Percentiles rank a stretch among this genome's conserved stretches.
Evolutionary conservation across 2,113 vertebrate species (phyloP).

Genomic region (Panthera leo): DNA sequence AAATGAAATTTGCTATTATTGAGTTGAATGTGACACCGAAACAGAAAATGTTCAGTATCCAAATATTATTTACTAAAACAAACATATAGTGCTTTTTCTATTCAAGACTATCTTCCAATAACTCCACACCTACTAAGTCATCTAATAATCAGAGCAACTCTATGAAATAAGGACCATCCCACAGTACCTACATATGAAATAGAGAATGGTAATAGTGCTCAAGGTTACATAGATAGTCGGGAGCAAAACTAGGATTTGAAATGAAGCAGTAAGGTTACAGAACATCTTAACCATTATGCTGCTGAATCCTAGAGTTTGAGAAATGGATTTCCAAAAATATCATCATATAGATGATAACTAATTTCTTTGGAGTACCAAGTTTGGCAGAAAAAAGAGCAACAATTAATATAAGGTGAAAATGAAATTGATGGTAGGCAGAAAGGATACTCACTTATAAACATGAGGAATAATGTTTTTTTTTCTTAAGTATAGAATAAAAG

Average conservation of each 20-base stretch:
- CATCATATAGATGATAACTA: background rate
- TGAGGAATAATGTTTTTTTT: background rate
- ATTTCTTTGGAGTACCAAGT: background rate
- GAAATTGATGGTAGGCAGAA: background rate
- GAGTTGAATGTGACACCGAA: background rate
- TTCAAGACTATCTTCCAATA: background rate
- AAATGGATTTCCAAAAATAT: background rate
- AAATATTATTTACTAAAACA: background rate
- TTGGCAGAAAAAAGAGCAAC: background rate
- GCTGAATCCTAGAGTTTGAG: background rate
- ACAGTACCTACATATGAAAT: background rate
- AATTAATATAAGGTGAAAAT: background rate
- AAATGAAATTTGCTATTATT: background rate
- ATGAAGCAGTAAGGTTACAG: background rate
- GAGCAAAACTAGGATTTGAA: background rate
- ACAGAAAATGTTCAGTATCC: background rate
- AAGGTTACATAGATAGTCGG: background rate
- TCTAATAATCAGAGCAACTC: background rate
- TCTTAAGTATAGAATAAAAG: background rate
- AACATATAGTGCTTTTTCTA: background rate
- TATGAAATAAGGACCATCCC: background rate
- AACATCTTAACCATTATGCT: background rate
- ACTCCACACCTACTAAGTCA: background rate
- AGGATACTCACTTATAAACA: background rate
- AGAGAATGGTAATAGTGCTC: background rate